Percentiles rank a stretch among this genome's conserved stretches.
Evolutionary conservation across 2,888 invertebrate genomes (phyloP).

Genomic region (Rotaria magnacalcarata): DNA sequence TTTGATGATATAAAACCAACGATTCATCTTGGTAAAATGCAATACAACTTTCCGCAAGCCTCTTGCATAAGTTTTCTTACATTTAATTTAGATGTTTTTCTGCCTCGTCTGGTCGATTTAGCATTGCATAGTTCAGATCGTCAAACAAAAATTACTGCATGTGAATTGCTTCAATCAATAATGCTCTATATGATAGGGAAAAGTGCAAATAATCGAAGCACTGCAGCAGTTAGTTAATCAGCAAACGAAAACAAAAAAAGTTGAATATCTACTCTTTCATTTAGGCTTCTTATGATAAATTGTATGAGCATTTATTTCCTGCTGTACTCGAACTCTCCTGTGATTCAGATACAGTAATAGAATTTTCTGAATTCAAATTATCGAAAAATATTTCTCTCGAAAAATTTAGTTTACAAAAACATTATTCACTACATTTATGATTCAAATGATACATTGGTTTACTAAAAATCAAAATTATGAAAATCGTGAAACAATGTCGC

Average conservation of each 20-base stretch:
- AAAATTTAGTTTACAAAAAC: slow-evolving; percentile 60
- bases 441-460: slow-evolving; percentile 70
- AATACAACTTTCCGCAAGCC: too few relatives aligned
- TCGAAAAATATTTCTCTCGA: background rate
- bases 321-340: slow-evolving; percentile 66
- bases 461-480: slow-evolving; percentile 63
- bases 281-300: slow-evolving; percentile 57
- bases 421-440: slow-evolving; percentile 67
- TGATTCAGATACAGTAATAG: slow-evolving; percentile 65
- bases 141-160: slow-evolving; percentile 68
- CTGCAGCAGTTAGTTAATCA: background rate
- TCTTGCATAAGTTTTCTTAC: too few relatives aligned
- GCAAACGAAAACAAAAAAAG: background rate
- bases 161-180: slow-evolving; percentile 69
- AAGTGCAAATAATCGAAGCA: slow-evolving; percentile 38
- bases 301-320: slow-evolving; percentile 63
- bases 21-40: slow-evolving; percentile 61
- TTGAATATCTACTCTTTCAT: background rate
- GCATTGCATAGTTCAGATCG: slow-evolving; percentile 67
- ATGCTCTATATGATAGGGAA: slow-evolving; percentile 66
- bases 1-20: slow-evolving; percentile 65
- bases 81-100: slow-evolving; percentile 61
- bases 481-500: slow-evolving; percentile 62
- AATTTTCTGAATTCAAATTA: slow-evolving; percentile 50
- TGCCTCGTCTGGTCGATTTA: slow-evolving; percentile 67